Evolutionary conservation across 2,888 invertebrate species (phyloP).

Genomic region (Rotaria magnacalcarata): DNA sequence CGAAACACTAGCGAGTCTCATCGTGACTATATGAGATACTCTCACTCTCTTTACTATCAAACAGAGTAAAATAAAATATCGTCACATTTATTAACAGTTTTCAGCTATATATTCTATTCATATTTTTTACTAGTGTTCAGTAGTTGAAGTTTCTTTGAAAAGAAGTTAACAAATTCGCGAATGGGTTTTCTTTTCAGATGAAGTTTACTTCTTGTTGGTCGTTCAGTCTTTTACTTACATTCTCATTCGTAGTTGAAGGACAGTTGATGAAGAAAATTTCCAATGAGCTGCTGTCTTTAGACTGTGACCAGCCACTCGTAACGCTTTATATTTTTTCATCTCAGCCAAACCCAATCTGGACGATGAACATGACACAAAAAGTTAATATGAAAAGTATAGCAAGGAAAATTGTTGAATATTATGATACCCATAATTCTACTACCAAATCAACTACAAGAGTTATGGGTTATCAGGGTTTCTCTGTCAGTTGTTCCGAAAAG

Average conservation of each 20-base stretch:
- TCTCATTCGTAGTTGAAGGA: not conserved
- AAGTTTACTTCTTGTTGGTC: not conserved
- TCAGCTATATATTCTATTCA: too few relatives aligned
- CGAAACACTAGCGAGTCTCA: too few relatives aligned
- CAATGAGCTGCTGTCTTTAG: not conserved
- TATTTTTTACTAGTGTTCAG: too few relatives aligned
- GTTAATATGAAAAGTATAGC: not conserved
- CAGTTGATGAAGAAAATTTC: not conserved
- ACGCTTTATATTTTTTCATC: not conserved
- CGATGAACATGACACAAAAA: not conserved
- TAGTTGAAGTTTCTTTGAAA: too few relatives aligned
- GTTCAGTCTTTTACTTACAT: not conserved
- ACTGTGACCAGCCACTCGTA: not conserved
- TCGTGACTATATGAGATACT: too few relatives aligned
- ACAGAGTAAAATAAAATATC: too few relatives aligned
- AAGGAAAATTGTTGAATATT: not conserved
- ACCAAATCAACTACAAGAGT: not conserved
- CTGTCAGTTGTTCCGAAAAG: not conserved
- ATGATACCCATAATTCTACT: not conserved
- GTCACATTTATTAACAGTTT: too few relatives aligned
- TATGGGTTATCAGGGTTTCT: constrained; percentile 3
- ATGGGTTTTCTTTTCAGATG: not conserved
- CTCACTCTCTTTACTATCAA: too few relatives aligned
- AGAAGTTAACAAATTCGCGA: too few relatives aligned
- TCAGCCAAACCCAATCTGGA: not conserved